Percentiles rank a stretch among this genome's conserved stretches.
Conservation (phyloP, 2,797 vertebrate genomes). For the Oophaga sylvatica region DNA sequence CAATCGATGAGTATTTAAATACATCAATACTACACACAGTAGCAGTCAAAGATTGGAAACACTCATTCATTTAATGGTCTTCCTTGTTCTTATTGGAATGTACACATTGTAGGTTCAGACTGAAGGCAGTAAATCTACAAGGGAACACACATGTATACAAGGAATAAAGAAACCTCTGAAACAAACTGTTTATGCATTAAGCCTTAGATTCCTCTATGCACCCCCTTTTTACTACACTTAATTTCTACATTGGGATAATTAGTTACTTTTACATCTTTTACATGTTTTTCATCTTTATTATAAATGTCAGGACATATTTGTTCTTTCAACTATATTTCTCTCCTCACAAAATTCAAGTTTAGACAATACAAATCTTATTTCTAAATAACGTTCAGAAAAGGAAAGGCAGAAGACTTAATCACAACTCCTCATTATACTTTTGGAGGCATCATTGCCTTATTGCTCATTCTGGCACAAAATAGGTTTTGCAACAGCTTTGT, state of each 20-base stretch:
- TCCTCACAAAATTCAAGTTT: background rate
- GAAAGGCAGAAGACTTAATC: constrained; percentile 40
- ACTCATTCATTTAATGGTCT: too few relatives aligned
- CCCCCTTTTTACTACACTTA: background rate
- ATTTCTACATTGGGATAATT: background rate
- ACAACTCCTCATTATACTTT: constrained; percentile 47
- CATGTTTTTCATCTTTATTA: background rate
- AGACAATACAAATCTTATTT: background rate
- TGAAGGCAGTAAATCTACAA: too few relatives aligned
- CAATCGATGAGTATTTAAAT: too few relatives aligned
- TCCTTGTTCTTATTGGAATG: too few relatives aligned
- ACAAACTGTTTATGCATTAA: too few relatives aligned
- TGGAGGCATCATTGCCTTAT: constrained; percentile 58
- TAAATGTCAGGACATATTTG: background rate
- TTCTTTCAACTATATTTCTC: background rate
- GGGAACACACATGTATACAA: too few relatives aligned
- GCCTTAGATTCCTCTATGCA: too few relatives aligned
- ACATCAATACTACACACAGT: too few relatives aligned
- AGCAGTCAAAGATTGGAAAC: too few relatives aligned
- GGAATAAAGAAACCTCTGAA: too few relatives aligned
- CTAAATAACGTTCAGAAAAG: background rate
- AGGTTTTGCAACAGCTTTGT: constrained; percentile 52
- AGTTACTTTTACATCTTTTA: background rate
- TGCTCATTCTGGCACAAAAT: constrained; percentile 60
- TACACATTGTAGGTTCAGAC: too few relatives aligned